phyloP scores from a whole-genome alignment of 1,140 invertebrate species.

The Akabosia matsudoensis region DNA sequence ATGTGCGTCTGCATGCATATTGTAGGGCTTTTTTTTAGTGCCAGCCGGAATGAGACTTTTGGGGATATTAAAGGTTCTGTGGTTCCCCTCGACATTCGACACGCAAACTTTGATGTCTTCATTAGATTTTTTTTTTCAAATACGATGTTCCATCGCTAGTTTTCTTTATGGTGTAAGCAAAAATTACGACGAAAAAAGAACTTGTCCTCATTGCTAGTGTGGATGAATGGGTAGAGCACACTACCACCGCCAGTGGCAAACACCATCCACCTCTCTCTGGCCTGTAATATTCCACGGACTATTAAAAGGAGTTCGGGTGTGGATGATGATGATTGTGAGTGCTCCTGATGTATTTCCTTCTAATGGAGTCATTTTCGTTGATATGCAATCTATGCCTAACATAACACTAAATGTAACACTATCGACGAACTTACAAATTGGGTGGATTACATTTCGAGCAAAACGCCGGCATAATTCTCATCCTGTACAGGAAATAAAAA shows the following conservation, averaged over 20 bases:
- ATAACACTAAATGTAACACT: not conserved
- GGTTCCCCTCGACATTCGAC: constrained; percentile 37
- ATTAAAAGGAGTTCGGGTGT: not conserved
- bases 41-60: constrained; percentile 21
- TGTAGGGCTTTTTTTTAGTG: constrained; percentile 7
- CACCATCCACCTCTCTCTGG: constrained; percentile 1
- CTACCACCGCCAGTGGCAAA: not conserved
- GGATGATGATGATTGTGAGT: not conserved
- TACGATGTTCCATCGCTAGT: not conserved
- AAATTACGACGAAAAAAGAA: not conserved
- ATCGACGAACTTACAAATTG: not conserved
- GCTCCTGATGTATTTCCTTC: not conserved
- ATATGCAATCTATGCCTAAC: constrained; percentile 7
- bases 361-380: not conserved
- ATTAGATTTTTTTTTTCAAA: not conserved
- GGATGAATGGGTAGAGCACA: constrained; percentile 13
- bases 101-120: constrained; percentile 37
- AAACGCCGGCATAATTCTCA: not conserved
- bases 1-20: not conserved
- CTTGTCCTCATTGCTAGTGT: not conserved
- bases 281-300: not conserved
- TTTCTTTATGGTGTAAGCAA: not conserved
- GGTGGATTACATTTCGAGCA: not conserved
- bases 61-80: constrained; percentile 35
- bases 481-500: constrained; percentile 17